Evolutionary conservation across 2,797 vertebrate genomes (phyloP).

Genomic region (Coendou prehensilis): DNA sequence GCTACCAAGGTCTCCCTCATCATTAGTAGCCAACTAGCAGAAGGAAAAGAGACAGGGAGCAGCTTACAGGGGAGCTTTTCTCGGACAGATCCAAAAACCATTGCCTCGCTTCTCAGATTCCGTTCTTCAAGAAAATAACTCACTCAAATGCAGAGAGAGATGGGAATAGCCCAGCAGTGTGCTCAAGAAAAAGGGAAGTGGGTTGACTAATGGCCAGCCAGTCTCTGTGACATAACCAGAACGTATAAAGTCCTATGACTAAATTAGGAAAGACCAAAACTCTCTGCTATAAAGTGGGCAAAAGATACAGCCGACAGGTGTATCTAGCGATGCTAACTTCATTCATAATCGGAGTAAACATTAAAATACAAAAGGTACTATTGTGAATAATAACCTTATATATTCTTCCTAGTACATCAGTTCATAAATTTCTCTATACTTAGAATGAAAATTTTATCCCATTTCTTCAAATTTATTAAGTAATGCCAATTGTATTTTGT

Average conservation of each 20-base stretch:
- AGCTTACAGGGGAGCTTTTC: neutral
- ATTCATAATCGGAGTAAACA: constrained; percentile 1
- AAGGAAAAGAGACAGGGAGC: neutral
- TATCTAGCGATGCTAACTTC: neutral
- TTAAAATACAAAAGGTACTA: neutral
- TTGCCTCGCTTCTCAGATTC: neutral
- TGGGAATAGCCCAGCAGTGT: neutral
- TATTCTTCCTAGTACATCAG: neutral
- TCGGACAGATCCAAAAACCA: neutral
- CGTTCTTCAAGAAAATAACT: neutral
- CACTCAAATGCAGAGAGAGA: neutral
- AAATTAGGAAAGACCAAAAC: neutral
- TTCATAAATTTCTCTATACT: neutral
- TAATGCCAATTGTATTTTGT: neutral
- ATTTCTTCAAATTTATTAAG: neutral
- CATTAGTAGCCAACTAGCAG: neutral
- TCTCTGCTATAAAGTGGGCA: neutral
- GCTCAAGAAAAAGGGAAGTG: neutral
- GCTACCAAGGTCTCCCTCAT: neutral
- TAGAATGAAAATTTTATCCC: neutral
- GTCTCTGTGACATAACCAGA: neutral
- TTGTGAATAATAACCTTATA: neutral
- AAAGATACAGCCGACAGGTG: neutral
- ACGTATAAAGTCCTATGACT: neutral
- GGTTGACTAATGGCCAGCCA: neutral